phyloP scores from a whole-genome alignment of 1,140 invertebrate species.

The Daktulosphaira vitifoliae region DNA sequence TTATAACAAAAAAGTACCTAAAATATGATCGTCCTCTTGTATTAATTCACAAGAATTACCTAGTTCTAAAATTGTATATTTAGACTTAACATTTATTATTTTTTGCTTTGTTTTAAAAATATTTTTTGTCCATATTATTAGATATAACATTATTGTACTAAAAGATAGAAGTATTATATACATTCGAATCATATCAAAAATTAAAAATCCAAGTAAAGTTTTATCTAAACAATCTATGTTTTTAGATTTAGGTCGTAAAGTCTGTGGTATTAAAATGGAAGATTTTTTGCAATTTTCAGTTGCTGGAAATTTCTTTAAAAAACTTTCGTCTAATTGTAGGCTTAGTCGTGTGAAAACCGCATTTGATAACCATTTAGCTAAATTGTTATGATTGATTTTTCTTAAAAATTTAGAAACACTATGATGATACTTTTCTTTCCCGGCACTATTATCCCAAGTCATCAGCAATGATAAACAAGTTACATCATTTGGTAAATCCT shows the following conservation, averaged over 20 bases:
- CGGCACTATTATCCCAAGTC: constrained; percentile 7
- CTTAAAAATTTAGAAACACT: background rate
- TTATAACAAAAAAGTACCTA: background rate
- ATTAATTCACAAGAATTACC: constrained; percentile 4
- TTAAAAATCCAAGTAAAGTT: background rate
- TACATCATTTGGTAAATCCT: background rate
- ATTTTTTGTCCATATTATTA: background rate
- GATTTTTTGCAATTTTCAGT: background rate
- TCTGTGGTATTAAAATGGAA: background rate
- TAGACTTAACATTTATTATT: background rate
- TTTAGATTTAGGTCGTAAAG: background rate
- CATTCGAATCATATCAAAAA: constrained; percentile 4
- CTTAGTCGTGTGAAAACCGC: constrained; percentile 6
- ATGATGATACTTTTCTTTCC: background rate
- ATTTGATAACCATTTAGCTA: constrained; percentile 20
- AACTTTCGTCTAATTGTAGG: background rate
- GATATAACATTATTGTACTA: constrained; percentile 3
- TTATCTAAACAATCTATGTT: background rate
- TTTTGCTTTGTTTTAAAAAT: background rate
- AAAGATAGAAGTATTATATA: background rate
- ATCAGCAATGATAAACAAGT: constrained; percentile 22
- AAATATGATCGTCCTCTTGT: constrained; percentile 1
- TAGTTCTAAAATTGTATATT: constrained; percentile 3
- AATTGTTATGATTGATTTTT: background rate
- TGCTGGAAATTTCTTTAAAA: background rate